Evolutionary conservation across 2,888 invertebrate genomes (phyloP), one percentile per base, ranked within the genome.

Genomic region (Drosophila prostipennis): DNA sequence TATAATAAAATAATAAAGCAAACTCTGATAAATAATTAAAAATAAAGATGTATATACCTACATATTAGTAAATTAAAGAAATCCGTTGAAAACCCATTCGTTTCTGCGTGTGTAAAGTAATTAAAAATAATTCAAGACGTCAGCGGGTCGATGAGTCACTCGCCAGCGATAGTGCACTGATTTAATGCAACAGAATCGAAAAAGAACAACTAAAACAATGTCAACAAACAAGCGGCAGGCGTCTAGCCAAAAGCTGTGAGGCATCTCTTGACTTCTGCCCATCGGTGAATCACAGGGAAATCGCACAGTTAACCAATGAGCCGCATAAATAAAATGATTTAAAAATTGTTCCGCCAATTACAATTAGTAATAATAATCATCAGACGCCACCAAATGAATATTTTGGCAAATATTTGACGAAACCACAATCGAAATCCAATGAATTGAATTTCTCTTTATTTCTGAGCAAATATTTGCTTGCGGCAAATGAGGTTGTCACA

Each of bases 191-290:
- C 55, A 34, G 29, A 16, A 72, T 13, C 51, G 45, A 29, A 51
- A 32, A 69, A 49, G 56, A 60, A 13, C 64, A 82, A 48, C 80
- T 76, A 63, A 69, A 82, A 84, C 73, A 80, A 74, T 77, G 73
- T 87, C 87, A 82, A 82, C 87, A 82, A 82, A 84, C 80, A 86
- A 73, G 36, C 43, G 71, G 87, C 87, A 82, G 87, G 87, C 87
- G 87, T 75, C 79, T 80, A 87, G 81, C 81, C 81, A 82, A 82
- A 73, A 80, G 79, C 65, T 84, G 74, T 81, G 87, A 84, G 78
- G 87, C 81, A 81, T 84, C 84, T 80, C 52, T 78, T 80, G 74
- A 80, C 74, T 83, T 49, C 61, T 80, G 87, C 71, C 81, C 72
- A 67, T 32, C 42, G 45, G 11, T 83, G 83, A 86, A 64, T 82